Base-by-base conservation (phyloP, 2,888 invertebrate genomes). In the Leptopilina myrica region DNA sequence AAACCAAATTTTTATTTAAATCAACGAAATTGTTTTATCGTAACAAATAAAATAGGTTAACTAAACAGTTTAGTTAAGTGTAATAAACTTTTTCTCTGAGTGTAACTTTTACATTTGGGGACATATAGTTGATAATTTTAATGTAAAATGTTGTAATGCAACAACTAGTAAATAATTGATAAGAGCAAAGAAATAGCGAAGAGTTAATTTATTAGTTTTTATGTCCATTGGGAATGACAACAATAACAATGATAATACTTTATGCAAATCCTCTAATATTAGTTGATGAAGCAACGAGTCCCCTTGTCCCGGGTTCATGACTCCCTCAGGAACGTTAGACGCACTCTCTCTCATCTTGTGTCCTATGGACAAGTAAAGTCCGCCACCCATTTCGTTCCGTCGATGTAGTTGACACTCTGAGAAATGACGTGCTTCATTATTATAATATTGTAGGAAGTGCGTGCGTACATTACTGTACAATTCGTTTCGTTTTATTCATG, bases 191-290 rank as follows among this genome's bases (percentile, higher is more conserved):
- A 62, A 62, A 62, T 64, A 12, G 64, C 8, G 26, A 26, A 26
- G 14, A 6, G 26, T 26, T 26, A 69, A 26, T 69, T 69, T 53
- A 69, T 73, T 73, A 33, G 53, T 14, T 73, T 73, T 56, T n/a
- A 33, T 81, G 83, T 84, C 82, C 83, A 76, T 80, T 79, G 85
- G 85, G 84, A 85, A 85, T 85, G 87, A 86, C 87, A 87, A 88
- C 87, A 88, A 87, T 87, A 88, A 88, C 87, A 86, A 88, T 88
- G 88, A 89, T 89, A 89, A 91, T 90, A 89, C 90, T 89, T 89
- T 89, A 91, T 91, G 91, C 91, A 91, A 91, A 91, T 91, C 90
- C 89, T 91, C 91, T 91, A 91, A 91, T 91, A 90, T 91, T 88
- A 89, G 89, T 88, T 90, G 91, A 91, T 90, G 90, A 90, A 90